Percentiles rank a stretch among this genome's conserved stretches.
Conservation (phyloP, 1,140 invertebrate genomes). For the Gonioctena quinquepunctata region DNA sequence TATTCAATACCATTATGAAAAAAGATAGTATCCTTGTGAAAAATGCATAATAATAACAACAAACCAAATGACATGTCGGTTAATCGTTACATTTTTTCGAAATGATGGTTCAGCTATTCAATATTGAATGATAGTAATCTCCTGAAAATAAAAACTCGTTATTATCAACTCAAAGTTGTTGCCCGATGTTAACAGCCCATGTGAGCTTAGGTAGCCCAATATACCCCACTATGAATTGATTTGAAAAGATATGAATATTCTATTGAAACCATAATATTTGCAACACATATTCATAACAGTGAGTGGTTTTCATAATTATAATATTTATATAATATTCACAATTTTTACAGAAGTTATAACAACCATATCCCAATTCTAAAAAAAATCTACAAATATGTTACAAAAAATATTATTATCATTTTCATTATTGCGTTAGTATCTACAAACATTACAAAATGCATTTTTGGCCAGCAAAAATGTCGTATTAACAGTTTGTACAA, state of each 20-base stretch:
- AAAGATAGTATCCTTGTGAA: no score
- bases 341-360: constrained; percentile 26
- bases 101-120: no score
- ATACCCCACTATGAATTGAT: neutral
- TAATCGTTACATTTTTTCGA: no score
- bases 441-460: constrained; percentile 34
- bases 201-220: neutral
- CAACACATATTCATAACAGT: neutral
- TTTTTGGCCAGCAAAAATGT: constrained; percentile 43
- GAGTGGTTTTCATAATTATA: neutral
- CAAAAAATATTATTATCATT: constrained; percentile 13
- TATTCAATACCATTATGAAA: no score
- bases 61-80: no score
- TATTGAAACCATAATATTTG: neutral
- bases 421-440: constrained; percentile 32
- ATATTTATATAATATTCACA: constrained; percentile 18
- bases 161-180: neutral
- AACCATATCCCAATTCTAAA: constrained; percentile 24
- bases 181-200: no score
- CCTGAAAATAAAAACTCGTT: neutral
- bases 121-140: no score
- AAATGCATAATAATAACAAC: no score
- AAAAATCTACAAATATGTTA: constrained; percentile 1
- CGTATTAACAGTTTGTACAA: constrained; percentile 6
- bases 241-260: neutral